phyloP scores from a whole-genome alignment of 2,888 invertebrate species.

The Ommatoiulus sabulosus region DNA sequence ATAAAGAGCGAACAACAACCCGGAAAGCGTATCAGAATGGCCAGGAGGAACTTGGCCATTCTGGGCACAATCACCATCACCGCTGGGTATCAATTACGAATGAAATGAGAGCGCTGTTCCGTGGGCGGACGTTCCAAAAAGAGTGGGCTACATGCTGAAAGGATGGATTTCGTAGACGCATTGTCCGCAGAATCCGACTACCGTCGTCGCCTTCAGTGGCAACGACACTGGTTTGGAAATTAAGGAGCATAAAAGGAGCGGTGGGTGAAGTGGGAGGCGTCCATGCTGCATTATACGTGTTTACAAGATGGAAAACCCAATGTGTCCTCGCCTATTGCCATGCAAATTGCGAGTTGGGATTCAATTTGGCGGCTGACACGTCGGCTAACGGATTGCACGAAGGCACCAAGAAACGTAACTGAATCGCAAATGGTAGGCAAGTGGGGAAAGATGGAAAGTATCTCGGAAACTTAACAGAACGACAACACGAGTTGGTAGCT shows the following conservation, averaged over 20 bases:
- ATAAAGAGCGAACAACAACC: neutral
- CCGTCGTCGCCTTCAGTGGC: neutral
- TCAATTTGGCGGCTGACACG: slow-evolving; percentile 31
- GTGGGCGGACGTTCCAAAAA: too few relatives aligned
- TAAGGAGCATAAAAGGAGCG: neutral
- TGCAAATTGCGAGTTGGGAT: slow-evolving; percentile 28
- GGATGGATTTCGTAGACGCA: neutral
- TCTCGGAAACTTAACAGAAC: too few relatives aligned
- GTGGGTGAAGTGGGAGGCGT: neutral
- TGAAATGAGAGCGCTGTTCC: neutral
- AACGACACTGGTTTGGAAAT: neutral
- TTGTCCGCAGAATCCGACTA: neutral
- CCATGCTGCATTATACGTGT: neutral
- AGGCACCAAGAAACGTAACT: neutral
- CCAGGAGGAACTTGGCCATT: neutral
- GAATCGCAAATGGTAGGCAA: neutral
- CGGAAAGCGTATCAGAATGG: neutral
- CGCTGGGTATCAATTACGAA: neutral
- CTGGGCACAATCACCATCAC: neutral
- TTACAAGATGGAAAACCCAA: slow-evolving; percentile 23
- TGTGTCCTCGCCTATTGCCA: slow-evolving; percentile 32
- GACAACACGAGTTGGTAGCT: too few relatives aligned
- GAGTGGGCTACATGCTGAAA: neutral
- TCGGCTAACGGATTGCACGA: neutral
- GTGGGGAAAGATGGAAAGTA: neutral